phyloP scores from a whole-genome alignment of 1,140 invertebrate species.

The Acromyrmex echinatior region DNA sequence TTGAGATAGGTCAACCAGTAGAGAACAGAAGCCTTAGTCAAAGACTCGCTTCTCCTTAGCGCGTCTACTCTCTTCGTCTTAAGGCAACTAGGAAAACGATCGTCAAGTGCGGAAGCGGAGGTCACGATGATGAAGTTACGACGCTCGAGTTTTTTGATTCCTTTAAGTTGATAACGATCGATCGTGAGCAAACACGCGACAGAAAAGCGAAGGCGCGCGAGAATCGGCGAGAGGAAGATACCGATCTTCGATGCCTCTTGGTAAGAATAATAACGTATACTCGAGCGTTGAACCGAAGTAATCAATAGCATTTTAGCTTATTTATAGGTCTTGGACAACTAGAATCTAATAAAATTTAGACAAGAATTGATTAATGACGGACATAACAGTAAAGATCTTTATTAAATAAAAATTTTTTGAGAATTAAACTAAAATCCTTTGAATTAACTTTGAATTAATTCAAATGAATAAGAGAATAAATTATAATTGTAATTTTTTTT shows the following conservation, averaged over 20 bases:
- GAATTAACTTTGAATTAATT: too few relatives aligned
- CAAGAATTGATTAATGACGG: neutral
- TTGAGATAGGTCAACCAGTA: constrained; percentile 42
- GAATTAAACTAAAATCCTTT: neutral
- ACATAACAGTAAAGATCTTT: neutral
- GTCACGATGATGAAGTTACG: constrained; percentile 43
- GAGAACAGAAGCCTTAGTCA: constrained; percentile 35
- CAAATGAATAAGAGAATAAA: too few relatives aligned
- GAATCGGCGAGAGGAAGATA: neutral
- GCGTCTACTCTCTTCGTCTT: neutral
- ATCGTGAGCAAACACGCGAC: constrained; percentile 32
- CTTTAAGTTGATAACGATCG: constrained; percentile 46
- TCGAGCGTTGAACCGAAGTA: neutral
- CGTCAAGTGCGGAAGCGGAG: constrained; percentile 29
- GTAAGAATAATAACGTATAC: neutral
- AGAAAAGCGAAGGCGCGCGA: neutral
- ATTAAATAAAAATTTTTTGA: neutral
- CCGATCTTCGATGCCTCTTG: neutral
- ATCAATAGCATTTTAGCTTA: neutral
- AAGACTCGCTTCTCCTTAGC: neutral
- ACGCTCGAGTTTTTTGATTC: constrained; percentile 30
- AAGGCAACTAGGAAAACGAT: constrained; percentile 37
- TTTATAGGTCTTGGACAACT: neutral
- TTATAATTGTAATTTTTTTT: too few relatives aligned
- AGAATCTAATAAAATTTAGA: neutral